These are phyloP conservation scores for Fabriciana adippe DNA, from an alignment of 2,888 invertebrate genomes.

Conservation along the genomic window DNA sequence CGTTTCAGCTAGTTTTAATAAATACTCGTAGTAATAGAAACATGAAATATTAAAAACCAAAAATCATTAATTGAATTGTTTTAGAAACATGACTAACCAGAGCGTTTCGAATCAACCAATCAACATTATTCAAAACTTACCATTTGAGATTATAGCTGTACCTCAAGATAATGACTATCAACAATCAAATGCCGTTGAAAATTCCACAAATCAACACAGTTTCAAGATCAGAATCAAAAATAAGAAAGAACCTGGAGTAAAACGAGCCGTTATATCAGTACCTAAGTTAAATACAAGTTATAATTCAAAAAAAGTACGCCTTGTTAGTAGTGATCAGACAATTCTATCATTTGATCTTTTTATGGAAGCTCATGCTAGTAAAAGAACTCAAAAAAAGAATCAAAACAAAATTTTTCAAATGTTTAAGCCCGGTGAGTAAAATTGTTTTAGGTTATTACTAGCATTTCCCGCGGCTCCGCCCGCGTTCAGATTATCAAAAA, in stretches of 20 bases:
- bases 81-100: slow-evolving; percentile 27
- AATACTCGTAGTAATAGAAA: too few species aligned
- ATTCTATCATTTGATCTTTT: slow-evolving; percentile 68
- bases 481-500: too few species aligned
- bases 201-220: slow-evolving; percentile 54
- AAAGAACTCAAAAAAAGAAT: slow-evolving; percentile 49
- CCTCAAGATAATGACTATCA: slow-evolving; percentile 49
- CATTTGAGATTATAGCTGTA: slow-evolving; percentile 63
- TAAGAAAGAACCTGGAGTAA: slow-evolving; percentile 48
- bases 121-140: slow-evolving; percentile 55
- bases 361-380: slow-evolving; percentile 56
- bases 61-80: not conserved
- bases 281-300: slow-evolving; percentile 47
- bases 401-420: slow-evolving; percentile 53
- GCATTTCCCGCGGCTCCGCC: too few species aligned
- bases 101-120: slow-evolving; percentile 45
- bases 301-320: slow-evolving; percentile 50
- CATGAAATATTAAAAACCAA: not conserved
- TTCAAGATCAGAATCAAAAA: slow-evolving; percentile 66
- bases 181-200: slow-evolving; percentile 43
- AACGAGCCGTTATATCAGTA: slow-evolving; percentile 50
- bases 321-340: slow-evolving; percentile 67
- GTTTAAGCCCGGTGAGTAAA: slow-evolving; percentile 49
- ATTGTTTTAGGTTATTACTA: slow-evolving; percentile 4
- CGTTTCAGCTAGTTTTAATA: too few species aligned